Base-by-base conservation (phyloP, 2,888 invertebrate genomes). In the Onchidella celtica region DNA sequence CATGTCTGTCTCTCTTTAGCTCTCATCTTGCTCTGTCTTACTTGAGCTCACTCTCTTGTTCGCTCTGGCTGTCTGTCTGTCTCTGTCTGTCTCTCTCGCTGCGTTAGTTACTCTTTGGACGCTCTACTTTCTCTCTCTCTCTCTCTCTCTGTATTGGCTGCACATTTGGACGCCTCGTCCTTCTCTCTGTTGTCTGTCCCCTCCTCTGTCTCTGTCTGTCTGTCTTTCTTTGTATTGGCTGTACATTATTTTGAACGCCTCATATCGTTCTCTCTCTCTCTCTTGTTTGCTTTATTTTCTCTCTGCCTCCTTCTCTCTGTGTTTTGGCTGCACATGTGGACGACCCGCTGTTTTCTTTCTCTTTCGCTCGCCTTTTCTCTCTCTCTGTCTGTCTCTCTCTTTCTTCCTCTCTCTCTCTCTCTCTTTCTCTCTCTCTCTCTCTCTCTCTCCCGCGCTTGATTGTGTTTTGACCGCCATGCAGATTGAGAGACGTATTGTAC, bases 11-110 rank as follows among this genome's bases (percentile, higher is more conserved):
- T n/a, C n/a, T n/a, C n/a, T n/a, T n/a, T n/a, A n/a, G n/a, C n/a
- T n/a, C n/a, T n/a, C n/a, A n/a, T n/a, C n/a, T n/a, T n/a, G n/a
- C n/a, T 65, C 65, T 65, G 2, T 17, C 47, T 17, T 17, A 11
- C 47, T 17, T 17, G 9, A 47, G 6, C 47, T 47, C 47, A 11
- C 9, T 47, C 47, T 6, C 47, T 47, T 17, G 6, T 17, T 47
- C 47, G 6, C 47, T 47, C 14, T 65, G 17, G n/a, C 29, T 27
- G 1, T 65, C 65, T 65, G 27, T 65, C 29, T 65, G 27, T 65
- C 17, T 65, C 65, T 65, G 27, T 65, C 65, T 65, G 27, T 65
- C 29, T 27, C 65, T 65, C 65, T n/a, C 65, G n/a, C 65, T n/a
- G n/a, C 27, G 27, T 27, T 29, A 27, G 17, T 9, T 3, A 29